Conservation (phyloP, 2,797 vertebrate genomes). For the Lacerta bilineata region DNA sequence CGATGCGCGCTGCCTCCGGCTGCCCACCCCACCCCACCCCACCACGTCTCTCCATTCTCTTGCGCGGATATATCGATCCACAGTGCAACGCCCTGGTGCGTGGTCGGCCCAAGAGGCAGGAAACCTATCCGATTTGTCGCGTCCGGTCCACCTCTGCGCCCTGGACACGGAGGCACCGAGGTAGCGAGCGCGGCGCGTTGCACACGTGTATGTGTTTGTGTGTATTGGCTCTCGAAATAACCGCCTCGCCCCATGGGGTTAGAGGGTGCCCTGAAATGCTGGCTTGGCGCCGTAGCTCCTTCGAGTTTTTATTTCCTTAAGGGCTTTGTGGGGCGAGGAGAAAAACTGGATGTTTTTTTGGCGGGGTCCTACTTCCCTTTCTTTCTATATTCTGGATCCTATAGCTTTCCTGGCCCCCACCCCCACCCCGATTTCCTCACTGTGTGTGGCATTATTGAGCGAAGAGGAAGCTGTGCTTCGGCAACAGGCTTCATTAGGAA, state of each 20-base stretch:
- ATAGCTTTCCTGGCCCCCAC: too few relatives aligned
- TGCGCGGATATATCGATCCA: not conserved
- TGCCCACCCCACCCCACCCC: too few relatives aligned
- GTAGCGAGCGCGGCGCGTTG: not conserved
- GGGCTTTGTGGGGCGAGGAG: not conserved
- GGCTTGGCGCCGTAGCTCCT: not conserved
- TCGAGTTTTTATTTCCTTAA: not conserved
- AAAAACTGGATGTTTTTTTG: not conserved
- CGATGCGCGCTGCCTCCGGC: not conserved
- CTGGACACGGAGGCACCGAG: not conserved
- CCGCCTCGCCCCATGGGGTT: not conserved
- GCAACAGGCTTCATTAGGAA: slow-evolving; percentile 13
- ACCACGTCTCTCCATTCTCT: too few relatives aligned
- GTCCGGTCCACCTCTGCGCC: not conserved
- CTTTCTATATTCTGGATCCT: too few relatives aligned
- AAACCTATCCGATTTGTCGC: too few relatives aligned
- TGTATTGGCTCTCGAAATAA: not conserved
- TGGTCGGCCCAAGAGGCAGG: too few relatives aligned
- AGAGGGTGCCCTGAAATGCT: not conserved
- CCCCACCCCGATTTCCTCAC: not conserved
- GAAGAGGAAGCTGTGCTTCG: not conserved
- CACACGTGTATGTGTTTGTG: not conserved
- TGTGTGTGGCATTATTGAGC: not conserved
- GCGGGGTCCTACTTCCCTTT: too few relatives aligned
- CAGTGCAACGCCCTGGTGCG: not conserved